Percentiles rank a stretch among this genome's conserved stretches.
These are phyloP conservation scores for Thalassarche chlororhynchos DNA, from an alignment of 2,113 vertebrate genomes.

Conservation along the genomic window DNA sequence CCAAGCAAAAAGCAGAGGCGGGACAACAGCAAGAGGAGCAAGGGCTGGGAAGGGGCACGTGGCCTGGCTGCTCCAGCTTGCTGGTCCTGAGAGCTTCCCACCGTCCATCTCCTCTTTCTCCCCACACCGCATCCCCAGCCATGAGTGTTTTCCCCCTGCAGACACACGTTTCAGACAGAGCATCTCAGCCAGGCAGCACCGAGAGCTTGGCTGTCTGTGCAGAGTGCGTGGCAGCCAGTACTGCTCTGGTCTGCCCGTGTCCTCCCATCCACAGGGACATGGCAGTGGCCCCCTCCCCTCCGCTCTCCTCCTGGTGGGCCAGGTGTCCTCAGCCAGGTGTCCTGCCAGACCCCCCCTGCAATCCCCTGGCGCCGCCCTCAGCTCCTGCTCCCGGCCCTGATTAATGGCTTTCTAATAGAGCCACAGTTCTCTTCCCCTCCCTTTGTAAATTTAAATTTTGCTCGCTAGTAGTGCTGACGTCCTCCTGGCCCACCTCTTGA, in stretches of 20 bases:
- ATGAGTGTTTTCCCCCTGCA: accelerated
- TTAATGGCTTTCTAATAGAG: background rate
- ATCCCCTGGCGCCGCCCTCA: background rate
- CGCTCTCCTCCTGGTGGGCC: background rate
- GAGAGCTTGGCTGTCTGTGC: background rate
- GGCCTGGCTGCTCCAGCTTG: background rate
- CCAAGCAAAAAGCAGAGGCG: background rate
- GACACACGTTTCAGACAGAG: accelerated
- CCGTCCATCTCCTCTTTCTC: background rate
- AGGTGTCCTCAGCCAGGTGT: background rate
- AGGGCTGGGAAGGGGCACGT: background rate
- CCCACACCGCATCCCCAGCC: background rate
- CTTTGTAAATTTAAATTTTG: slow-evolving; percentile 34
- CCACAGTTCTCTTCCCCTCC: background rate
- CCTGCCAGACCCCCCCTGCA: background rate
- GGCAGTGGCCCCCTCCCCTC: background rate
- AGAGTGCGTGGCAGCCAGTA: accelerated
- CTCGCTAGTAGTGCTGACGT: slow-evolving; percentile 46
- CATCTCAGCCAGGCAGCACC: background rate
- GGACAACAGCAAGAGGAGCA: background rate
- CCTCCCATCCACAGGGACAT: accelerated
- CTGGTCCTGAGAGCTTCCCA: background rate
- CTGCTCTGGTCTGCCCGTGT: accelerated
- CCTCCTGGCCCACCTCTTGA: slow-evolving; percentile 38
- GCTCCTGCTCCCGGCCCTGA: background rate